Conservation (phyloP, 2,797 vertebrate species). For the Zalophus californianus region DNA sequence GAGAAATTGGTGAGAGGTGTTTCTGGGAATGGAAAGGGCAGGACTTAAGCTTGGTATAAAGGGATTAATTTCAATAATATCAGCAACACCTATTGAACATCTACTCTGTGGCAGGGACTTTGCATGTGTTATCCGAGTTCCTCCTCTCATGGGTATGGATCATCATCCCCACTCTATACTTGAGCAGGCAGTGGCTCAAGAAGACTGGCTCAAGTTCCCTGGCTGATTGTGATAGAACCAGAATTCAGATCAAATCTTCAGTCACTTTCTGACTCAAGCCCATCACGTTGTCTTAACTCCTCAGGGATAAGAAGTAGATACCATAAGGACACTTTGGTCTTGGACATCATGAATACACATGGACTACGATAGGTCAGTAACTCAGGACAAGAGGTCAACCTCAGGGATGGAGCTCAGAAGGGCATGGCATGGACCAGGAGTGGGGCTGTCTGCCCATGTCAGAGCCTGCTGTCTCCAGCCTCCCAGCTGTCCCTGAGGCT, state of each 20-base stretch:
- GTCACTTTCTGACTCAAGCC: background rate
- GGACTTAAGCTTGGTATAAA: background rate
- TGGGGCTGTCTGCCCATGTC: background rate
- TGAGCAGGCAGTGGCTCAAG: background rate
- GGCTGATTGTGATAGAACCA: background rate
- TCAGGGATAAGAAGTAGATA: background rate
- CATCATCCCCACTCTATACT: accelerated
- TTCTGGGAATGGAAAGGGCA: background rate
- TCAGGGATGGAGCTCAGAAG: background rate
- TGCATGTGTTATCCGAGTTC: accelerated
- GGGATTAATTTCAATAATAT: background rate
- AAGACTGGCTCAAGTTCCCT: background rate
- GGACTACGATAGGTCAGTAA: background rate
- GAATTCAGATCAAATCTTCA: background rate
- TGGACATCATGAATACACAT: background rate
- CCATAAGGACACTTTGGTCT: background rate
- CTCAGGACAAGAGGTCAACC: background rate
- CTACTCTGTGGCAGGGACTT: background rate
- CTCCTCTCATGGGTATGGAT: accelerated
- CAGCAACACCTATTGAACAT: accelerated
- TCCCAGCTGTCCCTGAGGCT: background rate
- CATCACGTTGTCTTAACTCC: background rate
- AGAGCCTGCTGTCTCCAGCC: background rate
- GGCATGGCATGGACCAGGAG: accelerated
- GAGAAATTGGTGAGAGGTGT: background rate